Evolutionary conservation across 2,888 invertebrate genomes (phyloP), one percentile per base, ranked within the genome.

Genomic region (Ophion ventricosus): DNA sequence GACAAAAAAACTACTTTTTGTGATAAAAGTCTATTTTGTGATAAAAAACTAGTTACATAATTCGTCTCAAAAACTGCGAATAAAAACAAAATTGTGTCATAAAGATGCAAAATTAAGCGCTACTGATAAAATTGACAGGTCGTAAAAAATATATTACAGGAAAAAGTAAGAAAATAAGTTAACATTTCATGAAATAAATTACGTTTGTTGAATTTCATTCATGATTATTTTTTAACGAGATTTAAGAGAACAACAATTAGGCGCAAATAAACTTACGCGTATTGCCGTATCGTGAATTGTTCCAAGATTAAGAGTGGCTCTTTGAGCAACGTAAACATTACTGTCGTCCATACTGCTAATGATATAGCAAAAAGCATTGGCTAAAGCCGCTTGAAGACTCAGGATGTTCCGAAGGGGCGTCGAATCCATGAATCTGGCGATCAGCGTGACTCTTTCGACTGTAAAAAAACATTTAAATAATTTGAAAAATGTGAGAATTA

Each of bases 321-420:
- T 95, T 93, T 99, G 99, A 0, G 99, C 98, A 2, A 99, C 99
- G 88, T 98, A 97, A 20, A 99, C 97, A 93, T 98, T 98, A 84
- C 96, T 96, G 93, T 99, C 99, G 93, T 99, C 98, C 96, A 99
- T 97, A 90, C 98, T 97, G 77, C 98, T 98, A 88, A 99, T 97
- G 80, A 99, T 95, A 93, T 99, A 98, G 93, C 98, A 99, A 95
- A 99, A 99, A 1, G 99, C 98, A 87, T 99, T 99, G 7, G 99
- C 98, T 89, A 99, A 94, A 0, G 98, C 97, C 0, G 99, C 98
- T 94, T 99, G 98, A 70, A 99, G 94, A 0, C 96, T 95, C 79
- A 96, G 95, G 92, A 98, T 97, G 78, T 96, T 97, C 90, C 97
- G 96, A 40, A 98, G 94, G 0, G 98, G 97, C 0, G 97, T 97